Base-by-base conservation (phyloP, 1,140 invertebrate genomes). In the Coptotermes formosanus region DNA sequence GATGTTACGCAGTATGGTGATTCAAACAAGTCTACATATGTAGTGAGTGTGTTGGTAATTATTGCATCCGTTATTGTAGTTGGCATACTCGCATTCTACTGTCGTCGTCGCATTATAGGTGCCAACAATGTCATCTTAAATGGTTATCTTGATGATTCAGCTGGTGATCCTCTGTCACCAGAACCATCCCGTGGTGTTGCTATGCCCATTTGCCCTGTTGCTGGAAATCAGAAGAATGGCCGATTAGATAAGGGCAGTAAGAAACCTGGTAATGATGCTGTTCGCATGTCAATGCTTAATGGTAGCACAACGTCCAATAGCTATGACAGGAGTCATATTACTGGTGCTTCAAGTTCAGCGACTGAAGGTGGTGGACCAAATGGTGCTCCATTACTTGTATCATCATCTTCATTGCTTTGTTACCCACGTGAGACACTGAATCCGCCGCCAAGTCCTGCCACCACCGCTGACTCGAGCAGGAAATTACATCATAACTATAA, bases 361-460 rank as follows among this genome's bases (percentile, higher is more conserved):
- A 96, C 95, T 0, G 93, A 93, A 87, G 93, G 92, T 8, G 93
- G 90, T 88, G 82, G 23, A 30, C 59, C 86, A 87, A 45, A 85
- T 83, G 38, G 86, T 85, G 38, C 38, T 82, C 75, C 85, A 48
- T 45, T 86, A n/a, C 86, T 86, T 16, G 44, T 86, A 43, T 84
- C 82, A 2, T 86, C 89, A 89, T 91, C 86, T 88, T 91, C 87
- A 69, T 88, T 88, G 30, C 52, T 88, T 38, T 91, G 93, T 86
- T 97, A 97, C 91, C 96, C 96, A 2, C 93, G 94, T 85, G 96
- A 96, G 89, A 96, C 96, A 1, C 91, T 97, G 43, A 98, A 98
- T 91, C 97, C 97, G 64, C 97, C 97, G 8, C 97, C 97, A 3
- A 96, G 95, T 90, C 97, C 97, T 1, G 95, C 96, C 0, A 96